A percentile compares a stretch with the other conserved stretches of the same genome.
These are phyloP conservation scores for Struthidea cinerea DNA, from an alignment of 2,113 vertebrate species.

Conservation along the genomic window DNA sequence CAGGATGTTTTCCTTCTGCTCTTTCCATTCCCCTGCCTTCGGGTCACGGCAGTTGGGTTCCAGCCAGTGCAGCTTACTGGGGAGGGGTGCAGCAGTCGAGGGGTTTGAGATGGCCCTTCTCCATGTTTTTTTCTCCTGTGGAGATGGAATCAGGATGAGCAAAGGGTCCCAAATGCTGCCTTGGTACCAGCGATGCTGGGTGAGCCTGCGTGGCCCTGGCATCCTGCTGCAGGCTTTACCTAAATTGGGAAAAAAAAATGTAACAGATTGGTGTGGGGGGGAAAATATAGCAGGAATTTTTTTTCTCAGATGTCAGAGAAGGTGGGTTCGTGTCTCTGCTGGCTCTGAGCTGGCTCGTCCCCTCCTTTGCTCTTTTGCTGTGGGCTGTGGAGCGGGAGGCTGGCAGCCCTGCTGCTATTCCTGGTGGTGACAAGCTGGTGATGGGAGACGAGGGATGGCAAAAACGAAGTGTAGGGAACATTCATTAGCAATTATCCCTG, in stretches of 20 bases:
- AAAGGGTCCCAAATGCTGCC: accelerated
- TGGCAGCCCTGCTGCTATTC: constrained; percentile 27
- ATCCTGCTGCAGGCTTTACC: neutral
- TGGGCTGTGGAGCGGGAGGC: constrained; percentile 15
- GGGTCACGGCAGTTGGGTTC: accelerated
- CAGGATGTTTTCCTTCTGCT: neutral
- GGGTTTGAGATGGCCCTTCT: neutral
- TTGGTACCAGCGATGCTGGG: neutral
- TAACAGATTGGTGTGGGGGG: neutral
- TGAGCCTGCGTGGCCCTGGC: neutral
- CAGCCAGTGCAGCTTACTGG: accelerated
- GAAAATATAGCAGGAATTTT: neutral
- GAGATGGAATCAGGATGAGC: neutral
- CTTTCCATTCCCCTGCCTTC: neutral
- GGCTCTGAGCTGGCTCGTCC: neutral
- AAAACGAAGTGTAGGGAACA: constrained; percentile 1
- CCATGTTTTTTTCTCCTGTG: neutral
- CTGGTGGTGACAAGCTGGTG: neutral
- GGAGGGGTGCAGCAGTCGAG: neutral
- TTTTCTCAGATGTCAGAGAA: neutral
- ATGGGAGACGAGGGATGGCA: neutral
- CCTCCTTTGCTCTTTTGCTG: constrained; percentile 22
- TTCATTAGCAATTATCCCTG: constrained; percentile 19
- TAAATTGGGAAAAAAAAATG: neutral
- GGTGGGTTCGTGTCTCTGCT: neutral